These are phyloP conservation scores for Choristoneura fumiferana DNA, from an alignment of 1,140 invertebrate genomes.

Conservation along the genomic window DNA sequence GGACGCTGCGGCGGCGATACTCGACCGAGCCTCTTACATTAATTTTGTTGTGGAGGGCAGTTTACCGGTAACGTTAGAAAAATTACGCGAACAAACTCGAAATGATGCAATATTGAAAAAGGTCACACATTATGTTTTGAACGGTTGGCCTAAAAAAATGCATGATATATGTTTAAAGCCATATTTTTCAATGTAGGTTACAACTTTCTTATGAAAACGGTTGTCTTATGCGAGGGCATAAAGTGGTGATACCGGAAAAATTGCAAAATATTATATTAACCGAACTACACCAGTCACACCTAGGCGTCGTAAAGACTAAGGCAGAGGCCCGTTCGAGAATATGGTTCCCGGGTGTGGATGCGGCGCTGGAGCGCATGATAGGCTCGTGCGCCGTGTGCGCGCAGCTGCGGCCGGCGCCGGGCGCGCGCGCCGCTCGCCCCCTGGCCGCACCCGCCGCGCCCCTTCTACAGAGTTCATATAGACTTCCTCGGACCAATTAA, in stretches of 20 bases:
- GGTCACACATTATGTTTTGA: too few relatives aligned
- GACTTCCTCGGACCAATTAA: background rate
- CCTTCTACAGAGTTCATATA: too few relatives aligned
- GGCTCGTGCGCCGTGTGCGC: background rate
- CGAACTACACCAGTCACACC: constrained; percentile 53
- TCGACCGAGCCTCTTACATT: too few relatives aligned
- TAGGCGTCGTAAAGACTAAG: constrained; percentile 56
- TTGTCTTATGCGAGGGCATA: constrained; percentile 5
- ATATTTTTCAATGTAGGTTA: background rate
- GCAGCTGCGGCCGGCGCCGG: background rate
- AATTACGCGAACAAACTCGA: too few relatives aligned
- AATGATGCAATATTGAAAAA: too few relatives aligned
- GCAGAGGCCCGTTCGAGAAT: constrained; percentile 47
- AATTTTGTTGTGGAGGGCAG: too few relatives aligned
- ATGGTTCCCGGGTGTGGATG: constrained; percentile 63
- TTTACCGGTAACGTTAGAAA: too few relatives aligned
- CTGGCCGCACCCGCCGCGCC: too few relatives aligned
- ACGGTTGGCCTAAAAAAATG: too few relatives aligned
- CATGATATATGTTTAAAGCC: too few relatives aligned
- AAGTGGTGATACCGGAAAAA: background rate
- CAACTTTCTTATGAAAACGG: background rate
- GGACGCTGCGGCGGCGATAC: too few relatives aligned
- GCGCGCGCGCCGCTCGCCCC: background rate
- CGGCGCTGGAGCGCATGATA: constrained; percentile 37
- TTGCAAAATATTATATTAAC: background rate